phyloP scores from a whole-genome alignment of 2,888 invertebrate species.

The Schrankia costaestrigalis region DNA sequence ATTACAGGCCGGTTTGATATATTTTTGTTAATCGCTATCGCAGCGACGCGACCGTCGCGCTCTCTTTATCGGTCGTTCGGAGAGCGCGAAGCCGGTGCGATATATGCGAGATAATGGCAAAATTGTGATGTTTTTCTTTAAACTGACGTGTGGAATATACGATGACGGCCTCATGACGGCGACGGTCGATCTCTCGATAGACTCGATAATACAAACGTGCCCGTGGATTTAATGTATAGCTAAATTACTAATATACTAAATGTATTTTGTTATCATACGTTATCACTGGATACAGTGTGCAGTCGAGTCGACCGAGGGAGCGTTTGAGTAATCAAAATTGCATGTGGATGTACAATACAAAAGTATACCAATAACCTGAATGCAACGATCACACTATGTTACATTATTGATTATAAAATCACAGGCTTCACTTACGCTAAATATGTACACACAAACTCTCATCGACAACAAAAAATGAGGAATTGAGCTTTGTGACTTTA shows the following conservation, averaged over 20 bases:
- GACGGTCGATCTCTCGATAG: constrained; percentile 29
- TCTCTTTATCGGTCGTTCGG: constrained; percentile 69
- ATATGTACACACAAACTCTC: constrained; percentile 77
- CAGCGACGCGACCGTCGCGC: constrained; percentile 61
- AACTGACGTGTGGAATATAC: constrained; percentile 38
- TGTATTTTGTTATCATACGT: constrained; percentile 30
- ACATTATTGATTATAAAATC: constrained; percentile 64
- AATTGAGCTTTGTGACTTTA: constrained; percentile 73
- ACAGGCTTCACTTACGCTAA: constrained; percentile 76
- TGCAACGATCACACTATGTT: constrained; percentile 56
- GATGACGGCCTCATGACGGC: constrained; percentile 27
- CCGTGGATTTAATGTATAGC: constrained; percentile 25
- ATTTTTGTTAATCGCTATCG: constrained; percentile 51
- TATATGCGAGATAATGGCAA: constrained; percentile 71
- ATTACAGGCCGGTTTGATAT: constrained; percentile 64
- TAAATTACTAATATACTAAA: constrained; percentile 27
- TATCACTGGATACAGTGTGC: constrained; percentile 34
- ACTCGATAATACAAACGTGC: too few species aligned
- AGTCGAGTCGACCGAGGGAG: constrained; percentile 42
- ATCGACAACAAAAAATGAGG: constrained; percentile 66
- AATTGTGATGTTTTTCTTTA: constrained; percentile 78
- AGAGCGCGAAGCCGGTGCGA: constrained; percentile 57
- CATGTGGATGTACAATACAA: constrained; percentile 32
- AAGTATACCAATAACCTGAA: constrained; percentile 47
- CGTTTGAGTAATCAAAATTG: too few species aligned